A percentile compares a stretch with the other conserved stretches of the same genome.
These are phyloP conservation scores for Pollenia amentaria DNA, from an alignment of 2,888 invertebrate genomes.

Conservation along the genomic window DNA sequence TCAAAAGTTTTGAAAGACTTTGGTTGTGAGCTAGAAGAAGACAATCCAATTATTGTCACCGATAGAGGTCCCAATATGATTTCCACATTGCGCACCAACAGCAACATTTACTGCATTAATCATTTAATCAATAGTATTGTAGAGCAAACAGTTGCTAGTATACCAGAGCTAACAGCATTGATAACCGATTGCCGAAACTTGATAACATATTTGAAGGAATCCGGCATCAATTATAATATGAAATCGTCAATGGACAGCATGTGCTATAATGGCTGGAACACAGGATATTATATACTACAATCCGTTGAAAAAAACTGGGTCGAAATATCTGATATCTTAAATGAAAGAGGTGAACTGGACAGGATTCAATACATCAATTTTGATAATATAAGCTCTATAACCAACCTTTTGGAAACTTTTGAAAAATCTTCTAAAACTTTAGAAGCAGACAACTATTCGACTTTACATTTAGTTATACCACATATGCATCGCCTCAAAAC, in stretches of 20 bases:
- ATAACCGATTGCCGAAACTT: slow-evolving; percentile 36
- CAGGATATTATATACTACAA: slow-evolving; percentile 41
- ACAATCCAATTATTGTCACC: slow-evolving; percentile 58
- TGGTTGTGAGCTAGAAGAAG: slow-evolving; percentile 17
- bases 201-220: slow-evolving; percentile 64
- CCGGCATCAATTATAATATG: slow-evolving; percentile 51
- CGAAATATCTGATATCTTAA: slow-evolving; percentile 21
- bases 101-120: slow-evolving; percentile 58
- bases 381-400: slow-evolving; percentile 19
- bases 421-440: too few relatives aligned
- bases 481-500: too few relatives aligned
- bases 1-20: slow-evolving; percentile 29
- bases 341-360: slow-evolving; percentile 24
- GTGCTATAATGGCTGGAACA: slow-evolving; percentile 59
- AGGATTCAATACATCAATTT: background rate
- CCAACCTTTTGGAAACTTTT: too few relatives aligned
- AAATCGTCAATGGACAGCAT: slow-evolving; percentile 48
- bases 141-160: slow-evolving; percentile 58
- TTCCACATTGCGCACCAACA: slow-evolving; percentile 41
- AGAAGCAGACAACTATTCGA: too few relatives aligned
- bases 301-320: slow-evolving; percentile 58
- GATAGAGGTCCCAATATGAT: slow-evolving; percentile 63
- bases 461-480: too few relatives aligned
- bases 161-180: slow-evolving; percentile 42
- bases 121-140: slow-evolving; percentile 60